Percentiles rank a stretch among this genome's conserved stretches.
These are phyloP conservation scores for Melitaea cinxia DNA, from an alignment of 1,140 invertebrate species.

Conservation along the genomic window DNA sequence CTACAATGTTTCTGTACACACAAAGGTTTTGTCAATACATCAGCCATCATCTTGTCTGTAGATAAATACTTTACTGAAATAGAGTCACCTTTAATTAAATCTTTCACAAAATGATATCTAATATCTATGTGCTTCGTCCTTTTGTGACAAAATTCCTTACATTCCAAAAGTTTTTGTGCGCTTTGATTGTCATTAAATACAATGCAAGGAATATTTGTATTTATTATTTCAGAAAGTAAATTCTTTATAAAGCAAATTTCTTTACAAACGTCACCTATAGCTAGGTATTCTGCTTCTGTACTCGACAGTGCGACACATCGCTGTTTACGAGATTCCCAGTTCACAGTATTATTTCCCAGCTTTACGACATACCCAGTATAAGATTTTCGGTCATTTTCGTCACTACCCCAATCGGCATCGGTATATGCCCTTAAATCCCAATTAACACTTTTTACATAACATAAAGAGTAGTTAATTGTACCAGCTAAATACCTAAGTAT, in stretches of 20 bases:
- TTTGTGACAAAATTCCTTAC: slow-evolving; percentile 17
- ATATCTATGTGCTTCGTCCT: slow-evolving; percentile 16
- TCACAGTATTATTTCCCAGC: slow-evolving; percentile 14
- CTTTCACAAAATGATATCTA: slow-evolving; percentile 14
- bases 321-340: slow-evolving; percentile 21
- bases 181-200: slow-evolving; percentile 14
- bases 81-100: slow-evolving; percentile 2
- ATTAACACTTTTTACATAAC: slow-evolving; percentile 9
- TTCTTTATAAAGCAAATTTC: slow-evolving; percentile 9
- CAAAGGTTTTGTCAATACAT: slow-evolving; percentile 18
- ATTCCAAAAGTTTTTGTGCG: slow-evolving; percentile 19
- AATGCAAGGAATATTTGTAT: neutral
- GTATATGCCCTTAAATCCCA: slow-evolving; percentile 13
- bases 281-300: slow-evolving; percentile 18
- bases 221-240: neutral
- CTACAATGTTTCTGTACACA: slow-evolving; percentile 4
- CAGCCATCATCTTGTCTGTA: slow-evolving; percentile 10
- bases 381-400: slow-evolving; percentile 10
- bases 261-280: slow-evolving; percentile 19
- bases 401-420: no score
- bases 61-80: slow-evolving; percentile 9
- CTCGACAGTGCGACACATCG: slow-evolving; percentile 16
- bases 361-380: slow-evolving; percentile 14
- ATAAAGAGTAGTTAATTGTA: slow-evolving; percentile 6
- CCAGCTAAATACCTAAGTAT: slow-evolving; percentile 20